Evolutionary conservation across 2,113 vertebrate species (phyloP).

Genomic region (Cyanoderma ruficeps): DNA sequence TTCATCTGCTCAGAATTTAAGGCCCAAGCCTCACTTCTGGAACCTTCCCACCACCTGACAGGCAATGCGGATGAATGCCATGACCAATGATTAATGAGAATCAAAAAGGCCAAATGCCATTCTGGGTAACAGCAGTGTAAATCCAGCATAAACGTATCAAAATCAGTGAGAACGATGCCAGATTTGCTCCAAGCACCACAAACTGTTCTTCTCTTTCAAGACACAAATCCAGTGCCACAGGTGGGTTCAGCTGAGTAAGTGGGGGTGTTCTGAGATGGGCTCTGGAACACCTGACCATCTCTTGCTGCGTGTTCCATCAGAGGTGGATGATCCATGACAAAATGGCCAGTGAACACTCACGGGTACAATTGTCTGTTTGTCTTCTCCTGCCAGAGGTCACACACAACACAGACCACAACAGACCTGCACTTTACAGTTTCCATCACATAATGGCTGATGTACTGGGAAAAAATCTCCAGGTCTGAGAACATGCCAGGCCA

Average conservation of each 20-base stretch:
- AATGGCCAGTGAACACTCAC: background rate
- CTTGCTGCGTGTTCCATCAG: background rate
- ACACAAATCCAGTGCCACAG: background rate
- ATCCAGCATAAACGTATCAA: background rate
- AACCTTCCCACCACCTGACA: background rate
- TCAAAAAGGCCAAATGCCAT: background rate
- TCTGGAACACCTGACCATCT: background rate
- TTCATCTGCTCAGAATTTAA: background rate
- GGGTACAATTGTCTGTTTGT: rapidly evolving
- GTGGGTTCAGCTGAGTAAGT: background rate
- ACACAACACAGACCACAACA: background rate
- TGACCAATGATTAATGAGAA: background rate
- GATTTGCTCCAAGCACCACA: background rate
- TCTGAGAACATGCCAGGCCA: constrained; percentile 1
- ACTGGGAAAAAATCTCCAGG: background rate
- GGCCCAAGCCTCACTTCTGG: background rate
- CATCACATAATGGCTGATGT: background rate
- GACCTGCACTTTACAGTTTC: background rate
- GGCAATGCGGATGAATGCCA: background rate
- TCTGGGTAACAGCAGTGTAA: background rate
- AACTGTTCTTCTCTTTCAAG: background rate
- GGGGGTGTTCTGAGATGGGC: background rate
- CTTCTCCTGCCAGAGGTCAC: background rate
- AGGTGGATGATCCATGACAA: background rate
- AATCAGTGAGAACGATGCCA: background rate